Evolutionary conservation across 2,888 invertebrate genomes (phyloP).

Genomic region (Hypomecis atomaria): DNA sequence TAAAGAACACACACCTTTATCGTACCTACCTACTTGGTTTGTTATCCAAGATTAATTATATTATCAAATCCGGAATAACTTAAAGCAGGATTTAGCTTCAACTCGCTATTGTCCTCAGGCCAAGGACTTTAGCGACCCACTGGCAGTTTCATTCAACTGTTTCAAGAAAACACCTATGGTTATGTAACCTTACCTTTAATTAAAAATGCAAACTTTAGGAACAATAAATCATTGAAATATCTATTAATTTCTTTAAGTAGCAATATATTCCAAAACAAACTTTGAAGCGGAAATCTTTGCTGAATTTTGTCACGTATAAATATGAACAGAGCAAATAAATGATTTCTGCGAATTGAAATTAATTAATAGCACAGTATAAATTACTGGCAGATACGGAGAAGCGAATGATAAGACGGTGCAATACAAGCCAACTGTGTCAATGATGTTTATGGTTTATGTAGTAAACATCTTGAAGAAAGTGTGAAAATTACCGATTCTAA

Average conservation of each 20-base stretch:
- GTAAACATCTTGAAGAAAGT: slow-evolving; percentile 37
- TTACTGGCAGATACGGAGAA: slow-evolving; percentile 28
- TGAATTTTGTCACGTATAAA: not conserved
- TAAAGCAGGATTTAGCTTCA: too few relatives aligned
- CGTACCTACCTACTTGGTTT: too few relatives aligned
- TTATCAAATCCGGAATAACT: too few relatives aligned
- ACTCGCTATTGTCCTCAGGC: too few relatives aligned
- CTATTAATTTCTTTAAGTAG: not conserved
- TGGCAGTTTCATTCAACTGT: too few relatives aligned
- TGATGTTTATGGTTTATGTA: slow-evolving; percentile 18
- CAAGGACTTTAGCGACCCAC: too few relatives aligned
- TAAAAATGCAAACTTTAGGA: not conserved
- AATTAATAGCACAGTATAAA: slow-evolving; percentile 20
- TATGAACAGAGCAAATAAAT: not conserved
- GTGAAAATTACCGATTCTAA: slow-evolving; percentile 18
- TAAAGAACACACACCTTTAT: too few relatives aligned
- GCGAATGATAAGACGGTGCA: slow-evolving; percentile 11
- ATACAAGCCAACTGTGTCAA: slow-evolving; percentile 30
- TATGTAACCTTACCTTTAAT: too few relatives aligned
- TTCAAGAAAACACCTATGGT: too few relatives aligned
- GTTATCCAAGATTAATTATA: too few relatives aligned
- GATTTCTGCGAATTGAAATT: slow-evolving; percentile 6
- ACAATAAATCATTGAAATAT: slow-evolving; percentile 5
- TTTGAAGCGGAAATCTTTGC: not conserved
- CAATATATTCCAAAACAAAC: not conserved